Evolutionary conservation across 1,140 invertebrate genomes (phyloP).

Genomic region (Cyrtorhinus lividipennis): DNA sequence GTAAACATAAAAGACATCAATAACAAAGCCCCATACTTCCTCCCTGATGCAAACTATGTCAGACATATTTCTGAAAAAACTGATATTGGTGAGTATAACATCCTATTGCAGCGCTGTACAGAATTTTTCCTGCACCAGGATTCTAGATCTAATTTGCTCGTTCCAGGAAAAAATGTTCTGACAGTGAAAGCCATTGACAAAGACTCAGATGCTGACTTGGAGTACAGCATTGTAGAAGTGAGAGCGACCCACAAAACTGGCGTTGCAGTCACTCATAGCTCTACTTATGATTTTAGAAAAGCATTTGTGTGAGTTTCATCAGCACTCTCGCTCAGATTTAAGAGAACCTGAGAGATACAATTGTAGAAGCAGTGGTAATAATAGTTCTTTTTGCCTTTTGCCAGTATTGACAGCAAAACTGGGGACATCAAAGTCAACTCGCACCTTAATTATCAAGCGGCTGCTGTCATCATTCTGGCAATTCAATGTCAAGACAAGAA

Average conservation of each 20-base stretch:
- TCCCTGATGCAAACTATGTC: constrained; percentile 41
- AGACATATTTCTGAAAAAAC: constrained; percentile 56
- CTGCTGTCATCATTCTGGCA: constrained; percentile 61
- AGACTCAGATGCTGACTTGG: constrained; percentile 48
- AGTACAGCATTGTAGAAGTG: constrained; percentile 52
- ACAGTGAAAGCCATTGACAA: constrained; percentile 50
- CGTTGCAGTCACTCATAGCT: constrained; percentile 42
- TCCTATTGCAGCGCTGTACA: not conserved
- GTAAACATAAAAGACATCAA: constrained; percentile 65
- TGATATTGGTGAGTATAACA: constrained; percentile 35
- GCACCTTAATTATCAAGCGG: constrained; percentile 57
- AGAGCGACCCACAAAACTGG: constrained; percentile 60
- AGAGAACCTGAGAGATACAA: not conserved
- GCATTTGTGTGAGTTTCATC: constrained; percentile 36
- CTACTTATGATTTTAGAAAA: constrained; percentile 47
- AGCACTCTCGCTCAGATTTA: not conserved
- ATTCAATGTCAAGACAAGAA: constrained; percentile 57
- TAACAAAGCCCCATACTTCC: constrained; percentile 64
- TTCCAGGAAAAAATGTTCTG: constrained; percentile 39
- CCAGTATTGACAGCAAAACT: constrained; percentile 45
- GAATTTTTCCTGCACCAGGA: not conserved
- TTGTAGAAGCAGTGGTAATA: not conserved
- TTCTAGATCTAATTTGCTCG: not conserved
- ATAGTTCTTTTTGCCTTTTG: not conserved
- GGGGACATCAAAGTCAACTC: constrained; percentile 56